These are phyloP conservation scores for Ascaphus truei DNA, from an alignment of 2,113 vertebrate genomes.

Conservation along the genomic window DNA sequence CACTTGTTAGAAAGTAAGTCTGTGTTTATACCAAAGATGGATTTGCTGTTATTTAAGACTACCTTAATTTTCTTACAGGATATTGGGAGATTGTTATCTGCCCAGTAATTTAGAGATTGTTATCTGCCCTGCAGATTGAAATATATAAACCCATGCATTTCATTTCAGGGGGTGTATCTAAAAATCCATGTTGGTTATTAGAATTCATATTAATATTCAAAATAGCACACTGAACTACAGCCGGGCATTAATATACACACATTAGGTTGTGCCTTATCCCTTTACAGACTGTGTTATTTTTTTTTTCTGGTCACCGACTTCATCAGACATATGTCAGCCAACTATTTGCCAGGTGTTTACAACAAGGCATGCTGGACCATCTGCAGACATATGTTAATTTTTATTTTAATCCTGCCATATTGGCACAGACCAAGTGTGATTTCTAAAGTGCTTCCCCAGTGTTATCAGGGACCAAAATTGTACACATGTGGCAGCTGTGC, in stretches of 20 bases:
- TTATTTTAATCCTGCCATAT: slow-evolving; percentile 18
- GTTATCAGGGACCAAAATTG: neutral
- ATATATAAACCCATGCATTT: too few species aligned
- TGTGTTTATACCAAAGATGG: too few species aligned
- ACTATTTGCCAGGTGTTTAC: slow-evolving; percentile 19
- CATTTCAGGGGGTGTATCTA: too few species aligned
- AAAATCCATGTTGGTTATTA: slow-evolving; percentile 12
- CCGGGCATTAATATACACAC: slow-evolving; percentile 12
- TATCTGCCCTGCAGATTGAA: too few species aligned
- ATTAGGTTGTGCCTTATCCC: neutral
- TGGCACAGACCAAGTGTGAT: neutral
- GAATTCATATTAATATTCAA: slow-evolving; percentile 11
- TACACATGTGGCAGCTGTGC: slow-evolving; percentile 16
- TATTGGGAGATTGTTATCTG: too few species aligned
- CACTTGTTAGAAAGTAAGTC: too few species aligned
- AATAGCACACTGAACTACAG: neutral
- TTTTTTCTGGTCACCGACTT: slow-evolving; percentile 21
- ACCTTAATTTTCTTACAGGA: too few species aligned
- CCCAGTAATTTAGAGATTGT: too few species aligned
- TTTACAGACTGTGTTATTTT: slow-evolving; percentile 35
- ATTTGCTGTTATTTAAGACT: too few species aligned
- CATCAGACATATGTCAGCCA: slow-evolving; percentile 12
- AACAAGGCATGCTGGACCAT: neutral
- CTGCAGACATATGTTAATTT: slow-evolving; percentile 30
- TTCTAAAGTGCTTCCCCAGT: slow-evolving; percentile 10